Percentiles rank a stretch among this genome's conserved stretches.
These are phyloP conservation scores for Rhizomys pruinosus DNA, from an alignment of 2,113 vertebrate species.

Conservation along the genomic window DNA sequence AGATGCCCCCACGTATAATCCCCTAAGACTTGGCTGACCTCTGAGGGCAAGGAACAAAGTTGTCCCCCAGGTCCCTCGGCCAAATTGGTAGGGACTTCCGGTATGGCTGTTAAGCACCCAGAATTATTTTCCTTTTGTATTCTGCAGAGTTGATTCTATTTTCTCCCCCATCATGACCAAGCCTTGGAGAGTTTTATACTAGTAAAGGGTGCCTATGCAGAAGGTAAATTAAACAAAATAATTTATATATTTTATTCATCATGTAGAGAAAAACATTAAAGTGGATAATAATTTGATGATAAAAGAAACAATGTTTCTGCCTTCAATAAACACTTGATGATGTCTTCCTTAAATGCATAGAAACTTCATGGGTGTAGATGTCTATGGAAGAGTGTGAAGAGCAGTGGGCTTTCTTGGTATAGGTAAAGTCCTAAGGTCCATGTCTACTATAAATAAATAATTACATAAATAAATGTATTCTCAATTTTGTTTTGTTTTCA, in stretches of 20 bases:
- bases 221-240: slow-evolving; percentile 1
- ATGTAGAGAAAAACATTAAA: not conserved
- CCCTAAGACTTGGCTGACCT: too few relatives aligned
- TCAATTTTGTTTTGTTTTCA: slow-evolving; percentile 32
- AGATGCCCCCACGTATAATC: too few relatives aligned
- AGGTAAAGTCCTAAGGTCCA: not conserved
- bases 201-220: not conserved
- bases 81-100: too few relatives aligned
- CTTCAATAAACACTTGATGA: slow-evolving; percentile 34
- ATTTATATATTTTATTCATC: slow-evolving; percentile 2
- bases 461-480: not conserved
- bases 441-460: not conserved
- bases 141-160: slow-evolving; percentile 8
- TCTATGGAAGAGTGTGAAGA: not conserved
- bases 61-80: too few relatives aligned
- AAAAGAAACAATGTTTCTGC: slow-evolving; percentile 41
- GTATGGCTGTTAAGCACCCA: too few relatives aligned
- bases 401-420: not conserved
- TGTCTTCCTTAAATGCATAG: not conserved
- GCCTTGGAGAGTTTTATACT: not conserved
- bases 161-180: not conserved
- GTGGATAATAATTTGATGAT: not conserved
- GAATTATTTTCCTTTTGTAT: slow-evolving; percentile 6
- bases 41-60: too few relatives aligned
- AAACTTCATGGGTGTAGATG: not conserved